Conservation (phyloP, 2,113 vertebrate genomes). For the Nibea albiflora region DNA sequence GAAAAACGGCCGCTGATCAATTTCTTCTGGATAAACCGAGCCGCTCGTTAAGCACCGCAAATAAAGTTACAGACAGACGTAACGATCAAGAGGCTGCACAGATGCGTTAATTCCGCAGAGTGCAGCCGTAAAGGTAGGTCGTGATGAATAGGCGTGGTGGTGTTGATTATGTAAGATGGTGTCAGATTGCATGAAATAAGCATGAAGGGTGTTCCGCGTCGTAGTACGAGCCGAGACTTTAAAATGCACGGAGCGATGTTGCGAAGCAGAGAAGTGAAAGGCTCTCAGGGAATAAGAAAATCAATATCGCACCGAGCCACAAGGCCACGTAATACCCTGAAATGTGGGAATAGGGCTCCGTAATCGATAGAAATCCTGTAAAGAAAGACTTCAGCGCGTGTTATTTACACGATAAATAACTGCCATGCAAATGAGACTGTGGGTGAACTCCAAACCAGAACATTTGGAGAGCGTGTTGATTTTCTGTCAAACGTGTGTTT, state of each 20-base stretch:
- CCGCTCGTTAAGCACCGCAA: neutral
- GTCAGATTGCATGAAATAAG: neutral
- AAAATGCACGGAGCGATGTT: neutral
- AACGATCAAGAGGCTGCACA: neutral
- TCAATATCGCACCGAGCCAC: slow-evolving; percentile 16
- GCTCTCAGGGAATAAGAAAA: neutral
- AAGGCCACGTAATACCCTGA: neutral
- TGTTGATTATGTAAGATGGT: neutral
- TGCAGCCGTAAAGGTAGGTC: neutral
- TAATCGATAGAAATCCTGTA: slow-evolving; percentile 16
- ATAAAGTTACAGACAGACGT: neutral
- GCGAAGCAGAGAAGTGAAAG: neutral
- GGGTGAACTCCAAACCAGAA: neutral
- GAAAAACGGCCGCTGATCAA: neutral
- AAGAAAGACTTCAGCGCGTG: neutral
- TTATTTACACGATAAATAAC: neutral
- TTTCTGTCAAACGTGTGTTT: neutral
- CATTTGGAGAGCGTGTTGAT: neutral
- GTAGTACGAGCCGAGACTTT: slow-evolving; percentile 26
- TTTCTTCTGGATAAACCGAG: neutral
- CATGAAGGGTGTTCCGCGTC: neutral
- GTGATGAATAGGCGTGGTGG: neutral
- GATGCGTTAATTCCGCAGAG: neutral
- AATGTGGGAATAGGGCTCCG: slow-evolving; percentile 4
- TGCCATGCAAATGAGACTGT: neutral